These are phyloP conservation scores for Bombyx huttoni DNA, from an alignment of 2,888 invertebrate species.

Conservation along the genomic window DNA sequence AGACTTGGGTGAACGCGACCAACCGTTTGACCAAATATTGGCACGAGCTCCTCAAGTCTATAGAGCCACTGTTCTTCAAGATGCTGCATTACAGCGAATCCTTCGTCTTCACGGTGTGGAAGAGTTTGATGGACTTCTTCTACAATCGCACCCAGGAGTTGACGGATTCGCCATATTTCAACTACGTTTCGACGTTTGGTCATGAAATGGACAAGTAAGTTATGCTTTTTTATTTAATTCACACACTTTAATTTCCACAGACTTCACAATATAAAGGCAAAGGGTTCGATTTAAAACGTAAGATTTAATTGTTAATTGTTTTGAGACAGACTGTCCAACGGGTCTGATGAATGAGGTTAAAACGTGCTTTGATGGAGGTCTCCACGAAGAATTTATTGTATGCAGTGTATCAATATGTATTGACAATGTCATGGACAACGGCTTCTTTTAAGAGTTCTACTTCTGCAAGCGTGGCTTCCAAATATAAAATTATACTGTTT, in stretches of 20 bases:
- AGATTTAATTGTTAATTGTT: too few relatives aligned
- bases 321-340: too few relatives aligned
- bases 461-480: too few relatives aligned
- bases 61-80: conserved; percentile 85
- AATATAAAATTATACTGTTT: too few relatives aligned
- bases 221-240: background rate
- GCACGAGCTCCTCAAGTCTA: conserved; percentile 78
- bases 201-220: conserved; percentile 80
- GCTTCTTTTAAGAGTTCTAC: too few relatives aligned
- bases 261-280: background rate
- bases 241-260: background rate
- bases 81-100: conserved; percentile 83
- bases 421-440: too few relatives aligned
- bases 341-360: too few relatives aligned
- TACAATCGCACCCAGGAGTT: conserved; percentile 85
- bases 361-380: too few relatives aligned
- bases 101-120: conserved; percentile 80
- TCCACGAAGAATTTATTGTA: too few relatives aligned
- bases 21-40: conserved; percentile 77
- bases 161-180: conserved; percentile 85
- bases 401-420: too few relatives aligned
- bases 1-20: conserved; percentile 80
- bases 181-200: conserved; percentile 83
- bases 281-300: too few relatives aligned
- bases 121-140: conserved; percentile 83